Percentiles rank a stretch among this genome's conserved stretches.
phyloP scores from a whole-genome alignment of 2,797 vertebrate species.

The Sebastes minor region DNA sequence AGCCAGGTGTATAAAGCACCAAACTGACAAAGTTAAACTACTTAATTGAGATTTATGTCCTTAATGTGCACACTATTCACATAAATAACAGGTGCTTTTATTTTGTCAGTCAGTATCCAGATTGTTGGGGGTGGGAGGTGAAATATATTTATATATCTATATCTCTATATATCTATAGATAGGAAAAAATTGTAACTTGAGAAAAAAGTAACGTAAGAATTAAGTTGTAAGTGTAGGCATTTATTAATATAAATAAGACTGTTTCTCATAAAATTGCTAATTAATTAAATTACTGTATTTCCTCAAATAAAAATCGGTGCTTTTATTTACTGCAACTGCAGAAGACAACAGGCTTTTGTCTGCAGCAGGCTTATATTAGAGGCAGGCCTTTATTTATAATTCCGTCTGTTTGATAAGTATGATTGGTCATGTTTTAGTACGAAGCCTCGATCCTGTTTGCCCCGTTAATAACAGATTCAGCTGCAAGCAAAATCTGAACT shows the following conservation, averaged over 20 bases:
- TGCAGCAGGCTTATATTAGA: neutral
- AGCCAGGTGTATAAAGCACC: too few species aligned
- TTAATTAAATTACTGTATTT: neutral
- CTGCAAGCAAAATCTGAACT: neutral
- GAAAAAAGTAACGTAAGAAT: neutral
- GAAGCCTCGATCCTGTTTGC: neutral
- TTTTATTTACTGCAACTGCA: too few species aligned
- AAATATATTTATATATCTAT: rapidly evolving
- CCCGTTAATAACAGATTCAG: neutral
- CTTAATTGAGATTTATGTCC: neutral
- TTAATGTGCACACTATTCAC: too few species aligned
- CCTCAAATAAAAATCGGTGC: neutral
- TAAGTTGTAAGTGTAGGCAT: neutral
- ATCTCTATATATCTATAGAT: too few species aligned
- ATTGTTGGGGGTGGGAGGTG: neutral
- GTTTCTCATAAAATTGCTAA: neutral
- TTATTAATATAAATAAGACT: neutral
- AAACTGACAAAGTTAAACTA: neutral
- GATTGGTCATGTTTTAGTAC: neutral
- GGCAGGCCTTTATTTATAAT: neutral
- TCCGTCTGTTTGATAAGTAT: neutral
- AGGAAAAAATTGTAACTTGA: neutral
- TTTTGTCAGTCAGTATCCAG: neutral
- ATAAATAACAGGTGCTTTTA: neutral
- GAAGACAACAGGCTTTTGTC: too few species aligned